Conservation (phyloP, 2,113 vertebrate species). For the Neodon shergylaensis region DNA sequence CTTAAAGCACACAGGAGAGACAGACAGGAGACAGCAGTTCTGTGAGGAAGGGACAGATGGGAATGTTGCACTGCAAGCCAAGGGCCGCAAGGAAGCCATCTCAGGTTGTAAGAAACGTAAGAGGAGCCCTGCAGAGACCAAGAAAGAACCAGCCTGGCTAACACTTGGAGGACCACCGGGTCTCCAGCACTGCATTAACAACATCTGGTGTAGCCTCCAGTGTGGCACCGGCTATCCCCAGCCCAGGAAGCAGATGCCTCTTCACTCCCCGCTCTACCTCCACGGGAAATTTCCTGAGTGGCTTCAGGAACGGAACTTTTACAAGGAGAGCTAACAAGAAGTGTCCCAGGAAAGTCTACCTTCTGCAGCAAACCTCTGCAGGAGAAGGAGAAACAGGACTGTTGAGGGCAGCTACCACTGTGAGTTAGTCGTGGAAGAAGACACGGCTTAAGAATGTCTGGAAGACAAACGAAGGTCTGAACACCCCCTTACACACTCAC, state of each 20-base stretch:
- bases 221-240: too few species aligned
- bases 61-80: rapidly evolving
- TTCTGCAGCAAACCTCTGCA: background rate
- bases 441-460: background rate
- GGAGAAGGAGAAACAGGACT: background rate
- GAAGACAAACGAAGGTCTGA: background rate
- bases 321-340: background rate
- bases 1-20: background rate
- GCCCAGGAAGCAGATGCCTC: background rate
- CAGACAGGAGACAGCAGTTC: too few species aligned
- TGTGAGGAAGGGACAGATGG: background rate
- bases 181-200: background rate
- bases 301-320: background rate
- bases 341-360: background rate
- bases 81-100: background rate
- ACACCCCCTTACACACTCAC: background rate
- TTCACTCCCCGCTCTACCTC: background rate
- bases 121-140: too few species aligned
- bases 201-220: background rate
- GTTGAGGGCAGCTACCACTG: background rate
- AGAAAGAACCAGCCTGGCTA: background rate
- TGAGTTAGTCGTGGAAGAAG: background rate
- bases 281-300: background rate
- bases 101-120: background rate
- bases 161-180: background rate